phyloP scores from a whole-genome alignment of 2,888 invertebrate genomes.

The Vanessa cardui region DNA sequence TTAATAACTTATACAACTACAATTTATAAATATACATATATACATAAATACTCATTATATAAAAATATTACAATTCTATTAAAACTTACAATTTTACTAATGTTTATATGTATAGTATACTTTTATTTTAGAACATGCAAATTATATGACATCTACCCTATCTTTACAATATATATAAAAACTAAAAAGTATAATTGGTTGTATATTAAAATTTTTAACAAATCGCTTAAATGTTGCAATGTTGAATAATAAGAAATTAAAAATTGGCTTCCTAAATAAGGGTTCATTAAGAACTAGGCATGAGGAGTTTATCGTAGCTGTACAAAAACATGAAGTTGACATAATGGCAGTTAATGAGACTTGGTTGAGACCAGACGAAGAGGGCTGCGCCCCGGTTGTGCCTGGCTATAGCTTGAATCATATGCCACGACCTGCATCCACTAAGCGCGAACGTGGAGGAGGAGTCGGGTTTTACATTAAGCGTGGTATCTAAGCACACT shows the following conservation, averaged over 20 bases:
- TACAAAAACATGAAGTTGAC: no score
- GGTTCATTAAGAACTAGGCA: no score
- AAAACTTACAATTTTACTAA: slow-evolving; percentile 3
- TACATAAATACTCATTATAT: slow-evolving; percentile 1
- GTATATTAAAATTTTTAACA: not conserved
- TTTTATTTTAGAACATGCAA: slow-evolving; percentile 2
- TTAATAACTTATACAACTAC: not conserved
- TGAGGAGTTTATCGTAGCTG: no score
- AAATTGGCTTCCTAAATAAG: no score
- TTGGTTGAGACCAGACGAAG: not conserved
- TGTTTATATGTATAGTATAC: slow-evolving; percentile 1
- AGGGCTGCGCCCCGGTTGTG: not conserved
- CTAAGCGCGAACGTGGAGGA: not conserved
- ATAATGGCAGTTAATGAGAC: no score
- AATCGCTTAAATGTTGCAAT: not conserved
- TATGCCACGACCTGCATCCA: not conserved
- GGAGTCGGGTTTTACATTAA: not conserved
- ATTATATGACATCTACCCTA: slow-evolving; percentile 2
- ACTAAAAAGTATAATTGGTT: slow-evolving; percentile 1
- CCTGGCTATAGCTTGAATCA: not conserved
- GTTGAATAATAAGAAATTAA: not conserved
- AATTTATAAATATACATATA: slow-evolving; percentile 1
- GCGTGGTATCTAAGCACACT: no score
- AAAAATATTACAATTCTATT: slow-evolving; percentile 1
- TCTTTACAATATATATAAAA: slow-evolving; percentile 1